Evolutionary conservation across 2,113 vertebrate species (phyloP).

Genomic region (Gila orcuttii): DNA sequence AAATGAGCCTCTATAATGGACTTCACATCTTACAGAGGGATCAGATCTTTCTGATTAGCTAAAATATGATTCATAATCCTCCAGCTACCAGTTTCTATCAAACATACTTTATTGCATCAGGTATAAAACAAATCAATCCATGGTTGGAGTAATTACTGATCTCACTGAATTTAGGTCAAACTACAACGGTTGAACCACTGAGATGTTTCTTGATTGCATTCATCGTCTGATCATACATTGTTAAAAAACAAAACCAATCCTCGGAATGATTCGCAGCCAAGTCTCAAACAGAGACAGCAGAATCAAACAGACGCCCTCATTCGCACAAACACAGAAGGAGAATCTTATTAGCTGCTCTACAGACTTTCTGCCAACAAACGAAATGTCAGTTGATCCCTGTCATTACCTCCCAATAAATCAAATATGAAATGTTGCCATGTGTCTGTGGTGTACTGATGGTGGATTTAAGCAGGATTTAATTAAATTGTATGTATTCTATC

Average conservation of each 20-base stretch:
- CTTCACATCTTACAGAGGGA: background rate
- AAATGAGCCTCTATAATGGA: background rate
- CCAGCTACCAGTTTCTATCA: conserved; percentile 30
- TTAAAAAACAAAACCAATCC: conserved; percentile 44
- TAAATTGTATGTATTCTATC: conserved; percentile 33
- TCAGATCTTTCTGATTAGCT: conserved; percentile 11
- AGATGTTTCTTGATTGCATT: conserved; percentile 28
- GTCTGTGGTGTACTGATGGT: conserved; percentile 34
- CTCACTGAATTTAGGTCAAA: conserved; percentile 43
- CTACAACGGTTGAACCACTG: conserved; percentile 36
- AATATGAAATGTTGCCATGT: conserved; percentile 39
- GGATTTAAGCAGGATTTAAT: conserved; percentile 32
- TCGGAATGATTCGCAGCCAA: conserved; percentile 39
- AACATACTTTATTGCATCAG: conserved; percentile 35
- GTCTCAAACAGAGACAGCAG: conserved; percentile 35
- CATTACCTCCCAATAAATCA: conserved; percentile 55
- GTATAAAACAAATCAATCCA: conserved; percentile 38
- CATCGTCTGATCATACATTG: conserved; percentile 32
- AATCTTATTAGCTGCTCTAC: conserved; percentile 46
- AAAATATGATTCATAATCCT: conserved; percentile 24
- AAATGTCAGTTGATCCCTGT: conserved; percentile 55
- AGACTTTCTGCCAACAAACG: conserved; percentile 47
- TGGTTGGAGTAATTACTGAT: conserved; percentile 25
- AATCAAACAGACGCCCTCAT: conserved; percentile 49
- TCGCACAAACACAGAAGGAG: conserved; percentile 31